These are phyloP conservation scores for Trichomalopsis sarcophagae DNA, from an alignment of 1,140 invertebrate species.

Conservation along the genomic window DNA sequence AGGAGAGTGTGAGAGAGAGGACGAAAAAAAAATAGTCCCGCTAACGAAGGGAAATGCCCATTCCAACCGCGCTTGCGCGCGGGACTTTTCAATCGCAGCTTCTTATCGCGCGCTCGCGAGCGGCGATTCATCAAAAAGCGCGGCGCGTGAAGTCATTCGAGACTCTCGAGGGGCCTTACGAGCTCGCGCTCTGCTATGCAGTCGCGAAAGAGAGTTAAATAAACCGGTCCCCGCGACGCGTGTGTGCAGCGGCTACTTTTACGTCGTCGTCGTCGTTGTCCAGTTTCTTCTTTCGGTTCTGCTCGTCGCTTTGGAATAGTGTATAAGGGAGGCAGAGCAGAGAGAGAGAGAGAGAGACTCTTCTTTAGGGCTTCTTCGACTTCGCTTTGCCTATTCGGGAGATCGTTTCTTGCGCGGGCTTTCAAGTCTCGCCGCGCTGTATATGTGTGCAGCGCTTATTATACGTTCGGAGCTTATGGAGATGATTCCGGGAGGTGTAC, in stretches of 20 bases:
- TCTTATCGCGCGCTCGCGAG: background rate
- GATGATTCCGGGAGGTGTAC: no score
- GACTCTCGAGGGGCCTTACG: background rate
- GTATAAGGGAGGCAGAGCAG: background rate
- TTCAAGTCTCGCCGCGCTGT: background rate
- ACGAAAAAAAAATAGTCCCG: conserved; percentile 12
- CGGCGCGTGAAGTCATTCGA: conserved; percentile 34
- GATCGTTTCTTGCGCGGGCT: background rate
- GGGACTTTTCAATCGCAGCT: conserved; percentile 15
- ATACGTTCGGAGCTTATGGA: no score
- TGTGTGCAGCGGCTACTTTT: background rate
- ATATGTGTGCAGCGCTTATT: no score
- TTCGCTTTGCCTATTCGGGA: conserved; percentile 12
- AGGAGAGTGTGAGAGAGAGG: background rate
- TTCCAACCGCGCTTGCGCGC: background rate
- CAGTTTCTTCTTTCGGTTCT: conserved; percentile 8
- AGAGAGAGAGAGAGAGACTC: background rate
- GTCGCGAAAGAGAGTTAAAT: background rate
- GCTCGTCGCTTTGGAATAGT: background rate
- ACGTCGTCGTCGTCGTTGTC: background rate
- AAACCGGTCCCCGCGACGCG: background rate
- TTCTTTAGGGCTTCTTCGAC: background rate
- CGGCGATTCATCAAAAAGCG: conserved; percentile 31
- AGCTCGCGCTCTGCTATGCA: background rate
- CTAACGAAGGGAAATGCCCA: conserved; percentile 32